Base-by-base conservation (phyloP, 2,797 vertebrate species). In the Spinibarbus caldwelli region DNA sequence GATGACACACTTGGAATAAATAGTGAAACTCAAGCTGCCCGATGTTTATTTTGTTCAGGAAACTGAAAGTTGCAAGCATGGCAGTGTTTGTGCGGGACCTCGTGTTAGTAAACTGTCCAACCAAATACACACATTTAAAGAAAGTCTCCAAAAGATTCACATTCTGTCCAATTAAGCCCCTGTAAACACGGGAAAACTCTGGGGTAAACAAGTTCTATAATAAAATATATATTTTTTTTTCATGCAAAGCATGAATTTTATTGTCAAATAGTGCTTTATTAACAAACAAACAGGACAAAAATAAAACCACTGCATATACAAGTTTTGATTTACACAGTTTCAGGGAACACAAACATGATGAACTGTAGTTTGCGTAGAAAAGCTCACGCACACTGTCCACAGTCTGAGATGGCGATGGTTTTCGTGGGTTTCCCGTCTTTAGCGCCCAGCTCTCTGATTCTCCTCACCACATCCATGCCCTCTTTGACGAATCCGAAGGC, bases 401-500 rank as follows among this genome's bases (percentile, higher is more conserved):
- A 99, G 87, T 97, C 95, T 85, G 93, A 94, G 87, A 99, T 94
- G 52, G 93, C 92, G 82, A 99, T 91, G 93, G 88, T 96, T 94
- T 95, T 96, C 29, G 93, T 92, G 72, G 97, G 96, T 70, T 29
- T 41, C 14, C 97, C 97, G 80, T 89, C 89, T 86, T 95, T 96
- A 67, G 96, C 95, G 90, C 97, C 98, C 88, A 97, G 95, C 82
- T 94, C 94, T 89, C 96, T 97, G 29, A 99, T 97, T 89, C 93
- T 94, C 85, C 93, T 96, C 85, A 99, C 96, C 88, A 97, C 95
- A 85, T 97, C 96, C 96, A 98, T 97, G 88, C 98, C 97, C 0
- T 96, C 95, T 82, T 93, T 96, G 79, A 99, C 96, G 92, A 95
- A 97, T 11, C 98, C 98, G 84, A 99, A 99, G 19, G 95, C 97